Base-by-base conservation (phyloP, 2,888 invertebrate genomes). In the Athripsodes cinereus region DNA sequence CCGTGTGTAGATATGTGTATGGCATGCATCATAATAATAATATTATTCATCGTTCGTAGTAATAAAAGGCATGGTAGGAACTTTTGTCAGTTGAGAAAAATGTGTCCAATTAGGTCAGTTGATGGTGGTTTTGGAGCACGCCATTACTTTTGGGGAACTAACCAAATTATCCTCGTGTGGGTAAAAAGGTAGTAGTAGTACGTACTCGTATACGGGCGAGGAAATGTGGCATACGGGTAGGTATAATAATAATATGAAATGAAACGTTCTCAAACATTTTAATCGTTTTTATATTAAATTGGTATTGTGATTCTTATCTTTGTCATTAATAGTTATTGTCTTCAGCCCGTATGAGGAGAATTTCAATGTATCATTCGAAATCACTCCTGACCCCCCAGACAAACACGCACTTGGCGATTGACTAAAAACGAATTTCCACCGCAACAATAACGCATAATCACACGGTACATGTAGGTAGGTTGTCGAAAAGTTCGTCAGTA, bases 31-130 rank as follows among this genome's bases (percentile, higher is more conserved):
- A 26, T 26, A 26, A 26, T 26, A n/a, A n/a, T n/a, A n/a, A n/a
- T n/a, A n/a, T n/a, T n/a, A 26, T 26, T 26, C 26, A 26, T 26
- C 53, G 53, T 58, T 58, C 53, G 10, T 10, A n/a, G 26, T 26
- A 10, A 58, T 57, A 56, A 54, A 50, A 47, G 53, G 48, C 53
- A 53, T 40, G 48, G 50, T 26, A 52, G 47, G 55, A 63, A 63
- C 59, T 61, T 63, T 63, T 59, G 63, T 63, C 63, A 59, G 63
- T 50, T 40, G 59, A 63, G 63, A 63, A 63, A 63, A 59, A 63
- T 63, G 63, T 59, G 52, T 53, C 63, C 63, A 63, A 63, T 63
- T 63, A 63, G 61, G 63, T 54, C 61, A 54, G 61, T 61, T 63
- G 63, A 63, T 63, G 63, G 63, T 61, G 63, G 59, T 59, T 59